Evolutionary conservation across 2,113 vertebrate genomes (phyloP).

Genomic region (Oncorhynchus mykiss): DNA sequence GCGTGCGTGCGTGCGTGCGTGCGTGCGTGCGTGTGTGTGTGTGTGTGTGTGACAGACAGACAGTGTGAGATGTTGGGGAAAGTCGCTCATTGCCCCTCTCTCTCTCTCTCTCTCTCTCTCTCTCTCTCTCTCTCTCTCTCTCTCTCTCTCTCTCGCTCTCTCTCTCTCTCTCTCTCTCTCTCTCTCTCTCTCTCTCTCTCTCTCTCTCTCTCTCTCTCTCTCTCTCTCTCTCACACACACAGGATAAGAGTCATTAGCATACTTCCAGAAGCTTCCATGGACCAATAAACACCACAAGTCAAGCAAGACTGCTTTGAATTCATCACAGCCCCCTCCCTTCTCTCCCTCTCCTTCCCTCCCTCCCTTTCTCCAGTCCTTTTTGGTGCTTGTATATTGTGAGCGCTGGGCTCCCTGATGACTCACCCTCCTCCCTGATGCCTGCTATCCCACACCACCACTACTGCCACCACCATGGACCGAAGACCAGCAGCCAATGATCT

Average conservation of each 20-base stretch:
- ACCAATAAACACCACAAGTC: slow-evolving; percentile 57
- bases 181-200: too few species aligned
- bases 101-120: not conserved
- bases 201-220: not conserved
- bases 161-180: too few species aligned
- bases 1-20: too few species aligned
- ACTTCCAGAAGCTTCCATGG: slow-evolving; percentile 48
- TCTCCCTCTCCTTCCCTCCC: slow-evolving; percentile 15
- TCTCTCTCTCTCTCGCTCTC: too few species aligned
- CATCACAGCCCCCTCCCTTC: slow-evolving; percentile 32
- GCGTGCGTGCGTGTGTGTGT: too few species aligned
- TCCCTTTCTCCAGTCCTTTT: slow-evolving; percentile 6
- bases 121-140: slow-evolving; percentile 13
- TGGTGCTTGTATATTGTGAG: slow-evolving; percentile 2
- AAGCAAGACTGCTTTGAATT: slow-evolving; percentile 55
- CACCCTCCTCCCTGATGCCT: slow-evolving; percentile 27
- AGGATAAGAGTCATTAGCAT: slow-evolving; percentile 48
- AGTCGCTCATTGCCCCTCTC: too few species aligned
- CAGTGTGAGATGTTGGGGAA: too few species aligned
- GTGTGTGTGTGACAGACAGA: too few species aligned
- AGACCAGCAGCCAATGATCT: too few species aligned
- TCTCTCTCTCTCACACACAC: slow-evolving; percentile 30
- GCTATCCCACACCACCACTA: slow-evolving; percentile 19
- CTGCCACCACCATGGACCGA: too few species aligned
- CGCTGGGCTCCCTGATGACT: slow-evolving; percentile 8